Conservation (phyloP, 2,888 invertebrate genomes). For the Caenorhabditis sinica region DNA sequence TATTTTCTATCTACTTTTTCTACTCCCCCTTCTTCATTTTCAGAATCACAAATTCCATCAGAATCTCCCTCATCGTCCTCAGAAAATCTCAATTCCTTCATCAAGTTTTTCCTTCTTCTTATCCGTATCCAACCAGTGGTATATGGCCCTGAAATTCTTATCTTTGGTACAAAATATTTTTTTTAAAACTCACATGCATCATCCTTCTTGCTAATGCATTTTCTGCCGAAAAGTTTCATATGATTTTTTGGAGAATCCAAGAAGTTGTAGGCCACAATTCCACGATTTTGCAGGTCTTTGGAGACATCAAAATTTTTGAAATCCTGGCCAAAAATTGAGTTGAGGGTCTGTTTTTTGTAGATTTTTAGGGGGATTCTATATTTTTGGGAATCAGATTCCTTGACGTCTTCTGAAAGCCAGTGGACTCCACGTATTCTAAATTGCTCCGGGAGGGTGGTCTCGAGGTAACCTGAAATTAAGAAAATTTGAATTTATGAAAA, state of each 20-base stretch:
- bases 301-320: constrained; percentile 8
- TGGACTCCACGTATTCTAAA: constrained; percentile 24
- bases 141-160: not conserved
- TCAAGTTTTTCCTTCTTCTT: not conserved
- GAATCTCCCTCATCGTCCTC: not conserved
- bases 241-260: not conserved
- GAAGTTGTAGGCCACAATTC: constrained; percentile 28
- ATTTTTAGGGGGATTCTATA: too few species aligned
- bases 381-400: not conserved
- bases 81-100: not conserved
- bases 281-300: not conserved
- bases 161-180: not conserved
- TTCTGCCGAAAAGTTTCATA: constrained; percentile 16
- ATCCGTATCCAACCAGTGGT: not conserved
- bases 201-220: constrained; percentile 17
- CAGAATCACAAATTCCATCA: not conserved
- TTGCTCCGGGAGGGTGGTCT: not conserved
- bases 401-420: not conserved
- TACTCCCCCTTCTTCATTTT: not conserved
- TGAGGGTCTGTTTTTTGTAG: not conserved
- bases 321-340: constrained; percentile 34
- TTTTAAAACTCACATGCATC: constrained; percentile 18
- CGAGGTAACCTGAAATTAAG: constrained; percentile 14
- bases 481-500: not conserved
- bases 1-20: not conserved